phyloP scores from a whole-genome alignment of 2,888 invertebrate genomes.

The Parnassius apollo region DNA sequence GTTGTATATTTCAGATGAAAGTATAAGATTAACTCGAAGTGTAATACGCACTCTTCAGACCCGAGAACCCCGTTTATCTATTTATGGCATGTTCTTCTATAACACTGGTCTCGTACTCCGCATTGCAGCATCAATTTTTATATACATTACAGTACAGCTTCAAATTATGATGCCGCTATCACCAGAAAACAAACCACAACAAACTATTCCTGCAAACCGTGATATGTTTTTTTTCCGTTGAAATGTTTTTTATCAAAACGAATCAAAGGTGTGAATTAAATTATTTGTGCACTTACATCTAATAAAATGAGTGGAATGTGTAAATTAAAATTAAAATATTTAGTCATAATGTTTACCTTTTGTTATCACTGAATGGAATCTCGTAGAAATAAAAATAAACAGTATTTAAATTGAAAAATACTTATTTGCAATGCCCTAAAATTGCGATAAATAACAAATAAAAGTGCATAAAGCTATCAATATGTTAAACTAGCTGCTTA shows the following conservation, averaged over 20 bases:
- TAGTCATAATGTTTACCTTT: too few relatives aligned
- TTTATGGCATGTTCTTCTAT: constrained; percentile 45
- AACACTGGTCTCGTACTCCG: constrained; percentile 45
- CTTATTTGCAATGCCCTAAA: too few relatives aligned
- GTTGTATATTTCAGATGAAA: constrained; percentile 43
- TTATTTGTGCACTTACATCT: too few relatives aligned
- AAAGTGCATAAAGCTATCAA: too few relatives aligned
- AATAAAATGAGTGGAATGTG: too few relatives aligned
- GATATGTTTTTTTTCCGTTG: neutral
- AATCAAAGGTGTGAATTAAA: too few relatives aligned
- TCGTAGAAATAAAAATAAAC: too few relatives aligned
- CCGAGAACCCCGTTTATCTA: constrained; percentile 39
- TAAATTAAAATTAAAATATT: too few relatives aligned
- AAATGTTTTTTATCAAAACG: neutral
- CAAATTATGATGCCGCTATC: constrained; percentile 37
- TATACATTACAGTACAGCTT: constrained; percentile 58
- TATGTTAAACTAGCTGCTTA: too few relatives aligned
- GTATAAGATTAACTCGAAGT: constrained; percentile 45
- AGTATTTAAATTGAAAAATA: too few relatives aligned
- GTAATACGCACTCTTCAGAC: constrained; percentile 43
- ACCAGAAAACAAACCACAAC: neutral
- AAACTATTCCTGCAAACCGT: neutral
- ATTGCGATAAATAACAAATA: too few relatives aligned
- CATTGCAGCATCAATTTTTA: constrained; percentile 49
- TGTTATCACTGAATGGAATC: too few relatives aligned